These are phyloP conservation scores for Mesorhabditis spiculigera DNA, from an alignment of 2,888 invertebrate genomes.

Conservation along the genomic window DNA sequence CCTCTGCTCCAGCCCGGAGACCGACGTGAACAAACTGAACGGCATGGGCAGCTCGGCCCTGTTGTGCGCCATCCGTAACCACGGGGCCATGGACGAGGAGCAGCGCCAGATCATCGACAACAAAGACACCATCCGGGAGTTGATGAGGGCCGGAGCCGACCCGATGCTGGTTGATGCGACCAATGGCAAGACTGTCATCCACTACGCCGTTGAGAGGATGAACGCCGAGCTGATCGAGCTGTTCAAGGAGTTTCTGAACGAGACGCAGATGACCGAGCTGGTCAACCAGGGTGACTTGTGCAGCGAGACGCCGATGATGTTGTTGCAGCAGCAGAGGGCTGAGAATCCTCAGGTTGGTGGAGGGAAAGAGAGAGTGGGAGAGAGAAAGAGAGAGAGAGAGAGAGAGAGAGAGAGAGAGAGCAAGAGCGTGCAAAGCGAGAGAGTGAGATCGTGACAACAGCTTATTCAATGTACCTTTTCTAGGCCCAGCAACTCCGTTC, in stretches of 20 bases:
- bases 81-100: slow-evolving; percentile 52
- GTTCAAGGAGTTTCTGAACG: slow-evolving; percentile 40
- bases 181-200: slow-evolving; percentile 50
- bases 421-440: too few relatives aligned
- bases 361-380: not conserved
- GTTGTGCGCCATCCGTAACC: slow-evolving; percentile 51
- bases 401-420: too few relatives aligned
- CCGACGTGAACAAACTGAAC: slow-evolving; percentile 26
- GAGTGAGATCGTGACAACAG: too few relatives aligned
- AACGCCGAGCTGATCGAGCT: slow-evolving; percentile 53
- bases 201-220: slow-evolving; percentile 51
- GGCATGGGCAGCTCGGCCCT: slow-evolving; percentile 52
- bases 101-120: slow-evolving; percentile 50
- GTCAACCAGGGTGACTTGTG: slow-evolving; percentile 40
- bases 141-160: slow-evolving; percentile 52
- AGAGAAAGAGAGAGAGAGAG: too few relatives aligned
- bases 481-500: slow-evolving; percentile 15
- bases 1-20: slow-evolving; percentile 18
- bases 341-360: not conserved
- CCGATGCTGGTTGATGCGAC: slow-evolving; percentile 41
- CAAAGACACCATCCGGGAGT: slow-evolving; percentile 35
- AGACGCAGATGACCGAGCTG: slow-evolving; percentile 41
- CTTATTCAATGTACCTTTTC: not conserved
- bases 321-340: slow-evolving; percentile 24
- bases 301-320: slow-evolving; percentile 44